Evolutionary conservation across 2,888 invertebrate species (phyloP), one percentile per base, ranked within the genome.

Genomic region (Melieria picta): DNA sequence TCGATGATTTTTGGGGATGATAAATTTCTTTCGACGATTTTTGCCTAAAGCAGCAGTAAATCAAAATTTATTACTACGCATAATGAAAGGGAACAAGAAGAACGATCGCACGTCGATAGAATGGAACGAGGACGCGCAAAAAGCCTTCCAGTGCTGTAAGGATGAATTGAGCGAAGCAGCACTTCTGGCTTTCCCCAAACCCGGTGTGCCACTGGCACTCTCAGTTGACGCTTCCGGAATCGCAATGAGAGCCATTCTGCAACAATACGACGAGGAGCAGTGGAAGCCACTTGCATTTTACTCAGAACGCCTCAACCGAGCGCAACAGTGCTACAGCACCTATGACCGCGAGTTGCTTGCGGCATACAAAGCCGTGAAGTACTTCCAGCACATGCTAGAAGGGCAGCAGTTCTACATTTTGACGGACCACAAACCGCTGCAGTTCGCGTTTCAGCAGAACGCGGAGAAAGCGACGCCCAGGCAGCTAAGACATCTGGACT

Each of bases 401-500:
- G 73, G 73, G 3, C 52, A 57, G n/a, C 42, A 46, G 43, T 64
- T 76, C 65, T 62, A 58, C 61, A 52, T 75, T 73, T 46, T 74
- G 43, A 77, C 76, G 4, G 78, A 78, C 61, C 77, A 76, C 65
- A 79, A 76, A 69, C 75, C 77, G 5, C 45, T 77, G 9, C 72
- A 71, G 0, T 83, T 74, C 61, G 84, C 84, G 1, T 81, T 87
- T 68, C 43, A 64, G 9, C 65, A 65, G 45, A 65, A n/a, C n/a
- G 6, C 42, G 6, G 55, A 55, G 13, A 73, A 72, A 71, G 69
- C 62, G 30, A 74, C 72, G 1, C 74, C 74, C 1, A 63, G 73
- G 3, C 75, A 72, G 62, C 16, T 48, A 7, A 69, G 75, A 0
- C 75, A 78, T 9, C n/a, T 74, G 0, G 73, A 77, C 7, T 75